phyloP scores from a whole-genome alignment of 2,797 vertebrate genomes.

The Coreius guichenoti region DNA sequence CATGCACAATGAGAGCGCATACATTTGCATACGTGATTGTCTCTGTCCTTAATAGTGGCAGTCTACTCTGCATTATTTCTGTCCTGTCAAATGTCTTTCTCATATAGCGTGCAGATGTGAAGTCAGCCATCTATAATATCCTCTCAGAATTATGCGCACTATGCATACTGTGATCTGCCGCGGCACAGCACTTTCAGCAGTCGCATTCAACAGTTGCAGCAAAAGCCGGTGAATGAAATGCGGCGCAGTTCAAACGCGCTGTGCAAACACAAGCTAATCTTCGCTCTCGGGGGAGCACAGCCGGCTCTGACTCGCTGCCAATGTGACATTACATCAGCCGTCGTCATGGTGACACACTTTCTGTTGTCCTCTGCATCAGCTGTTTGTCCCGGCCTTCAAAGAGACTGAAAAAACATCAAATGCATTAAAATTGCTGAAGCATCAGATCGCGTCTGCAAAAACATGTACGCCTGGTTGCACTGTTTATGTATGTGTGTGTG shows the following conservation, averaged over 20 bases:
- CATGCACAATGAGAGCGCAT: not conserved
- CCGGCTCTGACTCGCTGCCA: constrained; percentile 59
- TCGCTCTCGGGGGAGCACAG: constrained; percentile 61
- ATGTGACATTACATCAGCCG: constrained; percentile 67
- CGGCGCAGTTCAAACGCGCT: constrained; percentile 61
- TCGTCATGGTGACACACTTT: constrained; percentile 3
- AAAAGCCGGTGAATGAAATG: constrained; percentile 68
- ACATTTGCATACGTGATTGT: not conserved
- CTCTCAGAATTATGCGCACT: not conserved
- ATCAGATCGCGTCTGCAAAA: constrained; percentile 60
- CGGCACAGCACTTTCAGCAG: constrained; percentile 65
- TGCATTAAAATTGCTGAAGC: constrained; percentile 48
- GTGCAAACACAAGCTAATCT: constrained; percentile 70
- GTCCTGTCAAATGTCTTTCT: not conserved
- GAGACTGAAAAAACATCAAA: constrained; percentile 54
- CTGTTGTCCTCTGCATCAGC: constrained; percentile 53
- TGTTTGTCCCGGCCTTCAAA: constrained; percentile 50
- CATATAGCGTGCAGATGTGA: not conserved
- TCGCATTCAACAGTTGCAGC: constrained; percentile 64
- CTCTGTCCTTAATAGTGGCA: not conserved
- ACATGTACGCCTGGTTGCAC: constrained; percentile 44
- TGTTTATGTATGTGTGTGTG: constrained; percentile 38
- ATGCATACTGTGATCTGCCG: constrained; percentile 17
- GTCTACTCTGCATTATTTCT: not conserved
- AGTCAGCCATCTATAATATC: not conserved